Evolutionary conservation across 2,113 vertebrate genomes (phyloP).

Genomic region (Petrocephalus zakoni): DNA sequence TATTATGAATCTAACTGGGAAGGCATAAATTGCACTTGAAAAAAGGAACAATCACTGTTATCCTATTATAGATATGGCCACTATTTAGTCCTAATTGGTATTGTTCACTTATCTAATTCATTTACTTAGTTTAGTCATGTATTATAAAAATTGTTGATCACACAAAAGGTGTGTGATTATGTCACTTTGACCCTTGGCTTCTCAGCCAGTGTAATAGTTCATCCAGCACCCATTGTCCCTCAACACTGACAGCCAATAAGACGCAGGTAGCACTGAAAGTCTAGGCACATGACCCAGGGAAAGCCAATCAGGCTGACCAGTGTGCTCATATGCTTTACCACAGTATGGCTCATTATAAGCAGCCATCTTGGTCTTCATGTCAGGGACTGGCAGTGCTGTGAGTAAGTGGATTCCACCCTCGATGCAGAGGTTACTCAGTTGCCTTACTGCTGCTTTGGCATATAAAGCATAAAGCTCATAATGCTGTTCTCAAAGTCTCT

Average conservation of each 20-base stretch:
- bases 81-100: not conserved
- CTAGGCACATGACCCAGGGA: not conserved
- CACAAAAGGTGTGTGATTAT: not conserved
- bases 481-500: not conserved
- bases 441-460: not conserved
- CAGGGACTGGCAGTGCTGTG: not conserved
- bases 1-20: not conserved
- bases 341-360: not conserved
- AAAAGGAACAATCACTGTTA: not conserved
- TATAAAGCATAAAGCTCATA: not conserved
- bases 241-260: not conserved
- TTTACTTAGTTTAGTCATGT: not conserved
- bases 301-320: not conserved
- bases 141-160: not conserved
- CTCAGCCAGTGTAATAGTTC: not conserved
- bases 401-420: not conserved
- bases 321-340: not conserved
- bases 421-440: not conserved
- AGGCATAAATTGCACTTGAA: not conserved
- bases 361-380: not conserved
- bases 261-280: not conserved
- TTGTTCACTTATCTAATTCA: not conserved
- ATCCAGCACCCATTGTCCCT: not conserved
- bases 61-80: not conserved
- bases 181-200: not conserved